These are phyloP conservation scores for Callosobruchus maculatus DNA, from an alignment of 2,888 invertebrate species.

Conservation along the genomic window DNA sequence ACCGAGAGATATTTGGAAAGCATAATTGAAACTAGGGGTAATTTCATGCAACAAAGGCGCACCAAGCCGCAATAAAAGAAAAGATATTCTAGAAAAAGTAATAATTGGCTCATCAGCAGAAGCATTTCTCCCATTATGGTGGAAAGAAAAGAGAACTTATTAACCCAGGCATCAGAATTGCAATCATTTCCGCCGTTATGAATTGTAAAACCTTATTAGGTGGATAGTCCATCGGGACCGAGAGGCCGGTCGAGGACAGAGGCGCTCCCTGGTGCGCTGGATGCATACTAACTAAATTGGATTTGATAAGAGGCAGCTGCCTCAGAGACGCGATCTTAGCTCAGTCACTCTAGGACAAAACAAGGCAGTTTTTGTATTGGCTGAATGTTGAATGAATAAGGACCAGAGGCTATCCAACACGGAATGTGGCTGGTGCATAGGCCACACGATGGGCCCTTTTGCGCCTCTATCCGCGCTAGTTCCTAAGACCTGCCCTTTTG, in stretches of 20 bases:
- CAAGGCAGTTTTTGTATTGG: too few species aligned
- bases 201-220: constrained; percentile 25
- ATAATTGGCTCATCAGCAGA: not conserved
- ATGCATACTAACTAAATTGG: constrained; percentile 23
- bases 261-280: constrained; percentile 3
- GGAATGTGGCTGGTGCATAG: too few species aligned
- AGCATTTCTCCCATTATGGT: not conserved
- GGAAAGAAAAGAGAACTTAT: not conserved
- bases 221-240: constrained; percentile 21
- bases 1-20: not conserved
- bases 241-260: not conserved
- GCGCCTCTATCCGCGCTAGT: too few species aligned
- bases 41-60: not conserved
- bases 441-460: too few species aligned
- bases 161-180: not conserved
- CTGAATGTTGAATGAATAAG: too few species aligned
- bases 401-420: too few species aligned
- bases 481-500: too few species aligned
- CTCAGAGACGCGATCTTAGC: not conserved
- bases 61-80: not conserved
- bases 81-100: not conserved
- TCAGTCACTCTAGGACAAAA: not conserved
- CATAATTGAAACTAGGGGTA: not conserved
- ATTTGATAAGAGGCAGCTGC: constrained; percentile 15
- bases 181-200: constrained; percentile 19